A percentile compares a stretch with the other conserved stretches of the same genome.
These are phyloP conservation scores for Umimayanthus chanpuru DNA, from an alignment of 92 coral and sea anemone species.

Conservation along the genomic window DNA sequence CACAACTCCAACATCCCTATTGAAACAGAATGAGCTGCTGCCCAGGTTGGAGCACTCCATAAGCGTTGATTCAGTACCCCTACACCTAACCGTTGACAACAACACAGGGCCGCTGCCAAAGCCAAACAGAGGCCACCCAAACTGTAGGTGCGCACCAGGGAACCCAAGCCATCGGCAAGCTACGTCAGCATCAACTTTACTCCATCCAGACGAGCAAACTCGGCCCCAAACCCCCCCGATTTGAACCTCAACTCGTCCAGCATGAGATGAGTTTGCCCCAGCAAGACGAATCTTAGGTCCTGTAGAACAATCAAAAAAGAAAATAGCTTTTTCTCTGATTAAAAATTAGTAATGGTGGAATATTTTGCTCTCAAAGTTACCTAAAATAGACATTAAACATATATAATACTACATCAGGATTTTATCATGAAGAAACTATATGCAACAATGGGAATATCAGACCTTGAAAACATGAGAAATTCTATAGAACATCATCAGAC, in stretches of 20 bases:
- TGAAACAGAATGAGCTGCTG: not conserved
- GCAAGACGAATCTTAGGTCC: constrained; percentile 22
- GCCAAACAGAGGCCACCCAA: constrained; percentile 30
- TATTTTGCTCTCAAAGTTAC: too few relatives aligned
- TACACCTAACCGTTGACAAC: not conserved
- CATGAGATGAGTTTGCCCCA: constrained; percentile 9
- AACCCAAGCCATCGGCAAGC: constrained; percentile 32
- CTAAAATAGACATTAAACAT: not conserved
- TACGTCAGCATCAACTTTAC: constrained; percentile 7
- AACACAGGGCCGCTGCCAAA: not conserved
- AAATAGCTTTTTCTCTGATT: not conserved
- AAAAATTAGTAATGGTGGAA: too few relatives aligned
- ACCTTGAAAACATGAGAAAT: not conserved
- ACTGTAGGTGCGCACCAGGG: constrained; percentile 4
- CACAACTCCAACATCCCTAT: not conserved
- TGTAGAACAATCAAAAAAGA: not conserved
- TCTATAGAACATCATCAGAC: not conserved
- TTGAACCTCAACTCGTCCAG: constrained; percentile 20
- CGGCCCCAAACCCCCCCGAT: constrained; percentile 22
- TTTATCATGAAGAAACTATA: too few relatives aligned
- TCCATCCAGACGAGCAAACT: not conserved
- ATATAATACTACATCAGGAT: not conserved
- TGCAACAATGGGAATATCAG: not conserved
- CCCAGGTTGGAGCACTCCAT: not conserved
- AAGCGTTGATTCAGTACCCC: not conserved